A percentile compares a stretch with the other conserved stretches of the same genome.
These are phyloP conservation scores for Vulpes ferrilata DNA, from an alignment of 2,113 vertebrate species.

Conservation along the genomic window DNA sequence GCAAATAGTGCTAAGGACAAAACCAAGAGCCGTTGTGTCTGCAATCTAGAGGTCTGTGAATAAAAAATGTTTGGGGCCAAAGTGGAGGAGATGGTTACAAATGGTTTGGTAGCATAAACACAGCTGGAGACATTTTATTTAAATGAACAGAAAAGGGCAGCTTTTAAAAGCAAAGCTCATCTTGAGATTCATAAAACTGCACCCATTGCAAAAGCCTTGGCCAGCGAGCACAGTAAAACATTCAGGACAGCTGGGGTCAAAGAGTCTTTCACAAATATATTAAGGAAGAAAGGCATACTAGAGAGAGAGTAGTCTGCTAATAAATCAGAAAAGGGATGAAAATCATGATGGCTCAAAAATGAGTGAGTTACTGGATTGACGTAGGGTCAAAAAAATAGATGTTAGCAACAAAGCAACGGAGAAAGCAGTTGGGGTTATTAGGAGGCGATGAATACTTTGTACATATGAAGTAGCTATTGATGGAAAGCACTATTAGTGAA, in stretches of 20 bases:
- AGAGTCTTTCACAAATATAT: conserved; percentile 71
- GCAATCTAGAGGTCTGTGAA: background rate
- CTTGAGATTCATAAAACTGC: conserved; percentile 68
- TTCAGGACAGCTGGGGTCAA: conserved; percentile 74
- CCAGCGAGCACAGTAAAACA: conserved; percentile 73
- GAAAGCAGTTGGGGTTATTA: conserved; percentile 13
- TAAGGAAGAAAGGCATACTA: conserved; percentile 66
- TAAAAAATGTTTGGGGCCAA: conserved; percentile 21
- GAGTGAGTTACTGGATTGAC: conserved; percentile 62
- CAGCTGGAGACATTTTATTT: conserved; percentile 70
- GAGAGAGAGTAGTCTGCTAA: conserved; percentile 46
- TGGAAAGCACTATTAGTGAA: conserved; percentile 16
- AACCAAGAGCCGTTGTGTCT: background rate
- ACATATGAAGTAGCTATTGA: conserved; percentile 12
- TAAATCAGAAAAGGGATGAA: conserved; percentile 75
- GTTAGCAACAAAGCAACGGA: conserved; percentile 28
- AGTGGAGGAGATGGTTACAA: conserved; percentile 61
- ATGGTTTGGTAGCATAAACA: conserved; percentile 59
- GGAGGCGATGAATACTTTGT: conserved; percentile 50
- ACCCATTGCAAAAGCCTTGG: conserved; percentile 59
- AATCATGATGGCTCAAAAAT: conserved; percentile 64
- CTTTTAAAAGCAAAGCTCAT: conserved; percentile 68
- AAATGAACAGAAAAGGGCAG: conserved; percentile 63
- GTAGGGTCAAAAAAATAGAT: conserved; percentile 4
- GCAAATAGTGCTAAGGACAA: background rate